A percentile compares a stretch with the other conserved stretches of the same genome.
Evolutionary conservation across 2,113 vertebrate genomes (phyloP).

Genomic region (Picathartes gymnocephalus): DNA sequence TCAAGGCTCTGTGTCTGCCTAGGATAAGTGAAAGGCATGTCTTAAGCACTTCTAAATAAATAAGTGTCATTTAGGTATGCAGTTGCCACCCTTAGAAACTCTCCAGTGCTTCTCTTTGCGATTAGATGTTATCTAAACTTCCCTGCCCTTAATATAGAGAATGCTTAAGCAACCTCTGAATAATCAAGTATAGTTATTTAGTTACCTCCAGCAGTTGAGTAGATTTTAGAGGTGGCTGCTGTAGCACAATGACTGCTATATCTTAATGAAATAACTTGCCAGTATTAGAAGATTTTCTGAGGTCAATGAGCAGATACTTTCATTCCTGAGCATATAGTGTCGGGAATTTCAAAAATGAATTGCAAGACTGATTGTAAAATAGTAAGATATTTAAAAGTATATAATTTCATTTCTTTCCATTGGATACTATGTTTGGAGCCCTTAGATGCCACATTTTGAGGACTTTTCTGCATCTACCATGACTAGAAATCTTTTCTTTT

Average conservation of each 20-base stretch:
- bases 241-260: background rate
- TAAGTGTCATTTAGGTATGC: constrained; percentile 53
- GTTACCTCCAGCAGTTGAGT: background rate
- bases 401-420: background rate
- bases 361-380: background rate
- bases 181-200: background rate
- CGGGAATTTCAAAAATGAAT: background rate
- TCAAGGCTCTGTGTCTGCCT: constrained; percentile 38
- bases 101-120: constrained; percentile 35
- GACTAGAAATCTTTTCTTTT: background rate
- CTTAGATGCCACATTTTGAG: background rate
- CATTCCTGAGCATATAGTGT: background rate
- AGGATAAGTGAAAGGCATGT: constrained; percentile 35
- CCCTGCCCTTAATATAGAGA: constrained; percentile 1
- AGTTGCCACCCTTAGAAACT: constrained; percentile 39
- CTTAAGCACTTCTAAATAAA: constrained; percentile 55
- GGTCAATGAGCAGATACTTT: background rate
- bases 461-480: background rate
- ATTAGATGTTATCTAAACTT: constrained; percentile 55
- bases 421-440: background rate
- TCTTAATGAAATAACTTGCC: background rate
- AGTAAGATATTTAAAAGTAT: background rate
- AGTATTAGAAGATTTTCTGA: background rate
- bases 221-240: background rate
- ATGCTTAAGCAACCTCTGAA: constrained; percentile 3